Base-by-base conservation (phyloP, 2,113 vertebrate genomes). In the Ailurus styani region DNA sequence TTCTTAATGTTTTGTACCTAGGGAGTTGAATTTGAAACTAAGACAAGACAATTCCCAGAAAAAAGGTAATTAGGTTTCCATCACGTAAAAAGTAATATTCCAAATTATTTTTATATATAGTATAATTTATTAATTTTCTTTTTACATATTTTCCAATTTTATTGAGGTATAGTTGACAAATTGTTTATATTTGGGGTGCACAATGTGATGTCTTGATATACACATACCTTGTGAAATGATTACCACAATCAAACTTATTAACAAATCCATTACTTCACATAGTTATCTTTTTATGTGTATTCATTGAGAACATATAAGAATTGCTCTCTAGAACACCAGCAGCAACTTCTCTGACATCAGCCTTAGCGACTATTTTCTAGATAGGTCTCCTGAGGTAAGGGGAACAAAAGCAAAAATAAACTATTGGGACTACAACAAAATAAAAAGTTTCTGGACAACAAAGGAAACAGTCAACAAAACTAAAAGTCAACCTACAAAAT, bases 51-150 rank as follows among this genome's bases (percentile, higher is more conserved):
- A 82, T 88, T 68, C 42, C 70, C 91, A 70, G n/a, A 42, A 45
- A 84, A 97, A 93, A 91, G 15, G 20, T 73, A 95, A 94, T 90
- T 93, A 70, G 66, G 3, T 87, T 72, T 89, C 50, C 52, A 40
- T 79, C 3, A 85, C 55, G 25, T 83, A 72, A 96, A 92, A 84
- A n/a, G 18, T 4, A 79, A 93, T 70, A 87, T 52, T 88, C 31
- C 31, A 60, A 79, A 95, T 10, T 45, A 83, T 57, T 83, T 78
- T 66, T 50, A 57, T 23, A 73, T 6, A 60, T 79, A 70, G 75
- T 54, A 0, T 0, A 75, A 70, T 73, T 87, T 42, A 57, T 72
- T 89, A 34, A 85, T 64, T 66, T 85, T 50, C 29, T 27, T 82
- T 62, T 81, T 60, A 55, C 7, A 27, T 34, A 31, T 42, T 45